Conservation (phyloP, 35 echinoderm and acorn worm species). For the Antedon bifida region DNA sequence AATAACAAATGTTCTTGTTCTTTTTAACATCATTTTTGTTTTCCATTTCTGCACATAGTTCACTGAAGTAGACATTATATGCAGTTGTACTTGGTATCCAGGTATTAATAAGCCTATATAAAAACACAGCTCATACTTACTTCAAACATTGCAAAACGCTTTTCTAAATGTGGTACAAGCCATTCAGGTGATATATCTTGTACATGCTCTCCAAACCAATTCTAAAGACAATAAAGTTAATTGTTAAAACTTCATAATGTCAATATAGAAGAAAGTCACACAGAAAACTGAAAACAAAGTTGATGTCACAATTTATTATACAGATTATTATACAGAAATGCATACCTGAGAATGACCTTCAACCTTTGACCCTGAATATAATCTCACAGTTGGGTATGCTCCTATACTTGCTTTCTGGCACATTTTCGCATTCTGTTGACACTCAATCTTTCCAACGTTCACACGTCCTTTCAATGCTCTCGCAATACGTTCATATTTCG, state of each 20-base stretch:
- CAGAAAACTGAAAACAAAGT: no score
- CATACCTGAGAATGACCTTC: constrained; percentile 69
- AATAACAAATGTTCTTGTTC: not conserved
- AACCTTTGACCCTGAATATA: constrained; percentile 73
- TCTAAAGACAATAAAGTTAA: constrained; percentile 38
- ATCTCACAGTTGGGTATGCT: constrained; percentile 60
- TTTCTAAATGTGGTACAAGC: constrained; percentile 50
- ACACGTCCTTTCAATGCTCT: constrained; percentile 65
- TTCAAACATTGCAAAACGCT: constrained; percentile 36
- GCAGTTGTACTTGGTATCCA: no score
- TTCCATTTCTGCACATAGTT: no score
- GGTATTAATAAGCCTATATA: no score
- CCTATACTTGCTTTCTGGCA: constrained; percentile 72
- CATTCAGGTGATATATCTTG: constrained; percentile 49
- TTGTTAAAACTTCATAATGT: no score
- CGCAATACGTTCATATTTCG: constrained; percentile 61
- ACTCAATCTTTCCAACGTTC: constrained; percentile 71
- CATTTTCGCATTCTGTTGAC: constrained; percentile 42
- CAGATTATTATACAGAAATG: no score
- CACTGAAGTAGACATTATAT: no score
- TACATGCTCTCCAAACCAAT: constrained; percentile 87
- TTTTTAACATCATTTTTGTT: no score
- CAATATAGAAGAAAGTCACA: no score
- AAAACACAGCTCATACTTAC: no score
- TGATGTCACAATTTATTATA: no score